Evolutionary conservation across 2,113 vertebrate genomes (phyloP).

Genomic region (Narcine bancroftii): DNA sequence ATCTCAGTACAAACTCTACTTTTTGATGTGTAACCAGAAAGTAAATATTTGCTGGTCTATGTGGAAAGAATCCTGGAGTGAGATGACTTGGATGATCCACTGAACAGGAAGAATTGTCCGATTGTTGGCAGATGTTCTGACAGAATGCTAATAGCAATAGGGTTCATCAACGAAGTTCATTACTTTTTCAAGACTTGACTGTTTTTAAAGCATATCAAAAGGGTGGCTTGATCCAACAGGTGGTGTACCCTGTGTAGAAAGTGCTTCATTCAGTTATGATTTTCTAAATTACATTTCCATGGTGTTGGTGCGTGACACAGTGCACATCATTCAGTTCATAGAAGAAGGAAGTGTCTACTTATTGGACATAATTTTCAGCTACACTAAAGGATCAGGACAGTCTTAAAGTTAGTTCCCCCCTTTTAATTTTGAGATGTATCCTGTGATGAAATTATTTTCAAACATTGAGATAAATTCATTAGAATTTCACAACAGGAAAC

Average conservation of each 20-base stretch:
- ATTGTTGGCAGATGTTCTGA: not conserved
- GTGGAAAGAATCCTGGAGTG: not conserved
- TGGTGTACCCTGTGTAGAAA: not conserved
- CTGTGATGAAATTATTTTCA: conserved; percentile 36
- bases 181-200: not conserved
- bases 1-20: not conserved
- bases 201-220: not conserved
- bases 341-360: conserved; percentile 26
- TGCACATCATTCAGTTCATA: conserved; percentile 18
- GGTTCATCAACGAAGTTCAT: not conserved
- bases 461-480: conserved; percentile 38
- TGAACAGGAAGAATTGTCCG: not conserved
- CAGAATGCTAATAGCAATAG: not conserved
- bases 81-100: not conserved
- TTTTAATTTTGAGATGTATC: conserved; percentile 35
- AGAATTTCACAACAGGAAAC: conserved; percentile 34
- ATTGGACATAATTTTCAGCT: conserved; percentile 30
- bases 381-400: conserved; percentile 16
- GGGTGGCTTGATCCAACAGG: not conserved
- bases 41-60: not conserved
- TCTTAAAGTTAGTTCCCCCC: conserved; percentile 26
- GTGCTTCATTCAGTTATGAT: not conserved
- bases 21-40: not conserved
- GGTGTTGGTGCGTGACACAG: conserved; percentile 34
- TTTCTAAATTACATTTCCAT: not conserved